phyloP scores from a whole-genome alignment of 2,888 invertebrate species.

The Agrypnus murinus region DNA sequence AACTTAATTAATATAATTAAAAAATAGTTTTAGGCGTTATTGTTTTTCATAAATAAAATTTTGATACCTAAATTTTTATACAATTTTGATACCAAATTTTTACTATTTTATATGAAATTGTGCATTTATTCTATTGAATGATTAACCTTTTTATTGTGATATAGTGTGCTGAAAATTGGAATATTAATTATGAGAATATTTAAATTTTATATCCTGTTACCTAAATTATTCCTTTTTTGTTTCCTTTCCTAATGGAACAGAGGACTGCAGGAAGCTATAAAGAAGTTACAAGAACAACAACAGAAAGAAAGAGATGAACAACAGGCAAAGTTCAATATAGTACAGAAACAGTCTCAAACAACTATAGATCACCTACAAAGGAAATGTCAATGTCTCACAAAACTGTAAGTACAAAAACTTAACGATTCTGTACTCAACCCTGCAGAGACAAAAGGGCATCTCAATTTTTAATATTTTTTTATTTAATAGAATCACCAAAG shows the following conservation, averaged over 20 bases:
- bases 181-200: constrained; percentile 31
- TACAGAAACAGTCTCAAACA: constrained; percentile 73
- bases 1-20: background rate
- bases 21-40: background rate
- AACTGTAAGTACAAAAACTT: constrained; percentile 74
- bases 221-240: constrained; percentile 54
- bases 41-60: background rate
- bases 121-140: background rate
- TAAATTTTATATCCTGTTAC: constrained; percentile 35
- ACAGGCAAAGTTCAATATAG: constrained; percentile 67
- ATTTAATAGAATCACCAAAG: too few species aligned
- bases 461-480: too few species aligned
- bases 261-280: constrained; percentile 70
- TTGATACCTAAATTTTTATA: constrained; percentile 1
- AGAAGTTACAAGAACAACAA: constrained; percentile 64
- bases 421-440: too few species aligned
- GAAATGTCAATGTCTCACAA: constrained; percentile 77
- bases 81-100: background rate
- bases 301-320: constrained; percentile 66
- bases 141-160: background rate
- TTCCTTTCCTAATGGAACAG: constrained; percentile 64
- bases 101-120: background rate
- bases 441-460: too few species aligned
- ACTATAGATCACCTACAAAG: constrained; percentile 76
- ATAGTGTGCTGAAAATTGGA: constrained; percentile 37